phyloP scores from a whole-genome alignment of 2,797 vertebrate genomes.

The Oryzias dopingdopingensis region DNA sequence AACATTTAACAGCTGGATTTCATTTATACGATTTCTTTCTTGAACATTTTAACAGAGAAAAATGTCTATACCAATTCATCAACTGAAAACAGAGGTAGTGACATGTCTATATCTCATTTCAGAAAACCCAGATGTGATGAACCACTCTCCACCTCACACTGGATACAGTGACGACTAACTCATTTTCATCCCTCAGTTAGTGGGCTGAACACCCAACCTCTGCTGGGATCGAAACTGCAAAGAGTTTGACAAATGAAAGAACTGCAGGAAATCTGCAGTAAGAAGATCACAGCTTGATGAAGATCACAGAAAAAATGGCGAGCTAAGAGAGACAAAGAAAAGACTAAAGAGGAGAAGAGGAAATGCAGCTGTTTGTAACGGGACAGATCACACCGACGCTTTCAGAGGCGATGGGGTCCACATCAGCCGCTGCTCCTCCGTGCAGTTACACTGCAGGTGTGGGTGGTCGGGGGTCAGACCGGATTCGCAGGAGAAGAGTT shows the following conservation, averaged over 20 bases:
- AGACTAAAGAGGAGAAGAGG: constrained; percentile 11
- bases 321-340: constrained; percentile 2
- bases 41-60: no score
- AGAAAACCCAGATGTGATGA: constrained; percentile 20
- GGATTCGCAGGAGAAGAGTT: background rate
- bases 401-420: background rate
- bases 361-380: constrained; percentile 16
- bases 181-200: constrained; percentile 11
- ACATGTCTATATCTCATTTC: constrained; percentile 10
- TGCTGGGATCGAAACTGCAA: no score
- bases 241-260: constrained; percentile 52
- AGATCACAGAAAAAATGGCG: constrained; percentile 6
- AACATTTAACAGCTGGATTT: no score
- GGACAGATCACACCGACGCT: constrained; percentile 12
- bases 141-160: constrained; percentile 15
- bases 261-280: constrained; percentile 69
- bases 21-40: no score
- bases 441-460: no score
- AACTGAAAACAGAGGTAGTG: constrained; percentile 8
- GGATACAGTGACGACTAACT: constrained; percentile 64
- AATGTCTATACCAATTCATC: background rate
- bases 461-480: no score
- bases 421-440: no score
- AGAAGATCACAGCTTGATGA: constrained; percentile 46
- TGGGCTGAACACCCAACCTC: background rate